phyloP scores from a whole-genome alignment of 2,113 vertebrate genomes.

The Poicephalus meyeri region DNA sequence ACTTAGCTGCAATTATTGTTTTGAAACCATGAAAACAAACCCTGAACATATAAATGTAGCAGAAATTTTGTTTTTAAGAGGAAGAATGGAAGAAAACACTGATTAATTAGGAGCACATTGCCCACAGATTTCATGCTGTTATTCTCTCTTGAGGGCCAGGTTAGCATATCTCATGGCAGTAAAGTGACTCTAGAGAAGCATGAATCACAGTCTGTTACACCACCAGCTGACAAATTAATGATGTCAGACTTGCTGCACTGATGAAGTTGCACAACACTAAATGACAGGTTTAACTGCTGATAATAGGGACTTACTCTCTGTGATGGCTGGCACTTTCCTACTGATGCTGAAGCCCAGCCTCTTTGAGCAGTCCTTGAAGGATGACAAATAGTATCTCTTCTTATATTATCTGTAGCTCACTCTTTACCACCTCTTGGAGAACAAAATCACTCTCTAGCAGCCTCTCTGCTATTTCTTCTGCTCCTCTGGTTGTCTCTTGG shows the following conservation, averaged over 20 bases:
- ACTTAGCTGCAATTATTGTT: not conserved
- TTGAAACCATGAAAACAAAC: not conserved
- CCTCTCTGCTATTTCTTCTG: not conserved
- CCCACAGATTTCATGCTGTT: not conserved
- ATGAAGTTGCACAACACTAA: not conserved
- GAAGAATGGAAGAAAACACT: not conserved
- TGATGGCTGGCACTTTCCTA: not conserved
- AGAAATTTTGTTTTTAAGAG: not conserved
- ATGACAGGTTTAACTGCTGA: not conserved
- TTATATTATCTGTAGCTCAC: not conserved
- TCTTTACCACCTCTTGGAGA: not conserved
- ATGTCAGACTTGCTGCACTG: not conserved
- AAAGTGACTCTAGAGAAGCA: not conserved
- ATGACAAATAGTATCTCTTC: not conserved
- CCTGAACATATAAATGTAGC: not conserved
- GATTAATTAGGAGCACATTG: not conserved
- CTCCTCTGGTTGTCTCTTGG: not conserved
- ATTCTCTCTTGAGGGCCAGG: not conserved
- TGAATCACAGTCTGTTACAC: not conserved
- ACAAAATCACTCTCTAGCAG: not conserved
- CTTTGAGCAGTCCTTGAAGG: not conserved
- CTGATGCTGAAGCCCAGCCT: not conserved
- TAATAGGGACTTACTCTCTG: rapidly evolving
- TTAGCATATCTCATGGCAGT: not conserved
- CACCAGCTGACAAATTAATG: not conserved